Conservation (phyloP, 1,140 invertebrate genomes). For the Sipha flava region DNA sequence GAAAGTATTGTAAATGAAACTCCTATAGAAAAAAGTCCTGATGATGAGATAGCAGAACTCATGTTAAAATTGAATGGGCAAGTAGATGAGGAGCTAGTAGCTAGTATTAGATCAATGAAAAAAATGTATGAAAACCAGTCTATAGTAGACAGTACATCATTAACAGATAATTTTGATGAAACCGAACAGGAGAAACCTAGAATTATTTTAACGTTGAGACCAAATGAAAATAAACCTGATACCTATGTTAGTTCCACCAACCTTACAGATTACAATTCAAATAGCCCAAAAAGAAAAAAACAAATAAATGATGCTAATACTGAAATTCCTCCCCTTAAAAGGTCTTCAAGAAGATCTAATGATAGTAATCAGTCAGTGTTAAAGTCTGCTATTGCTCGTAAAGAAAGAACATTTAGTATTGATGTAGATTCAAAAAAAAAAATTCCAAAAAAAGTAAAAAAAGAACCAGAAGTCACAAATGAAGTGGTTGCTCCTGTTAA, state of each 20-base stretch:
- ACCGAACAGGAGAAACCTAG: constrained; percentile 34
- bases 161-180: neutral
- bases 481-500: neutral
- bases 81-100: constrained; percentile 19
- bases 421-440: constrained; percentile 12
- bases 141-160: constrained; percentile 10
- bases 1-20: constrained; percentile 7
- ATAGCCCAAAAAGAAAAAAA: constrained; percentile 18
- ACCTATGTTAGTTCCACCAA: constrained; percentile 29
- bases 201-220: constrained; percentile 37
- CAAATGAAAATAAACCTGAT: constrained; percentile 35
- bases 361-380: constrained; percentile 41
- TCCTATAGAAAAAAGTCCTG: neutral
- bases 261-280: constrained; percentile 3
- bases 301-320: neutral
- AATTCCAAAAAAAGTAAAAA: constrained; percentile 7
- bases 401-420: constrained; percentile 42
- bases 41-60: constrained; percentile 19
- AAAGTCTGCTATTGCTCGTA: constrained; percentile 42
- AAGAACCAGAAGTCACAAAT: neutral
- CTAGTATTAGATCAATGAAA: constrained; percentile 15
- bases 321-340: constrained; percentile 36
- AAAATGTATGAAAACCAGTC: constrained; percentile 24
- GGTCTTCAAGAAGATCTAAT: constrained; percentile 40
- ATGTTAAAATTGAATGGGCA: constrained; percentile 21